Conservation (phyloP, 2,888 invertebrate genomes). For the Chromoteleia sp. region DNA sequence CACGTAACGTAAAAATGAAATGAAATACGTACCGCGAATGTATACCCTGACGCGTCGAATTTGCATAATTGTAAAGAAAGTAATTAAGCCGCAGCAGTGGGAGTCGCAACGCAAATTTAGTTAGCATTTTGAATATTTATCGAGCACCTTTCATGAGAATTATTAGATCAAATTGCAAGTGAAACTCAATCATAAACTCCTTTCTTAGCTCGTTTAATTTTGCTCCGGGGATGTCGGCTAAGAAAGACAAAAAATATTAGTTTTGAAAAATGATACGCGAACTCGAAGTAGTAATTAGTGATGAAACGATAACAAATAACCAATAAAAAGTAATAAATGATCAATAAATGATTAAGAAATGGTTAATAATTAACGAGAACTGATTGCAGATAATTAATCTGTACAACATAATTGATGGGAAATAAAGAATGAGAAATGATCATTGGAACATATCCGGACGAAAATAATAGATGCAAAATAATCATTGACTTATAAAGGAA, state of each 20-base stretch:
- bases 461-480: too few species aligned
- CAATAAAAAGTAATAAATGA: too few species aligned
- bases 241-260: slow-evolving; percentile 6
- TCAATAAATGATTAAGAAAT: too few species aligned
- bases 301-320: too few species aligned
- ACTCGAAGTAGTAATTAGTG: background rate
- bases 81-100: slow-evolving; percentile 29
- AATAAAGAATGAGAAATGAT: background rate
- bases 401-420: background rate
- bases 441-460: too few species aligned
- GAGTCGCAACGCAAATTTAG: slow-evolving; percentile 43
- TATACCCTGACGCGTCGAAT: slow-evolving; percentile 23
- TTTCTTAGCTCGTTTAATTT: slow-evolving; percentile 42
- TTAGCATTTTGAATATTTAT: slow-evolving; percentile 62
- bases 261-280: background rate
- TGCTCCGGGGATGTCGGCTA: slow-evolving; percentile 10
- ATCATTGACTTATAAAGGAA: too few species aligned
- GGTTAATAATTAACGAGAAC: too few species aligned
- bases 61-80: slow-evolving; percentile 58
- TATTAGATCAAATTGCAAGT: slow-evolving; percentile 50
- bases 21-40: slow-evolving; percentile 35
- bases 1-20: too few species aligned
- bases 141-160: slow-evolving; percentile 41
- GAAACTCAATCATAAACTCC: slow-evolving; percentile 50
- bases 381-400: too few species aligned